Conservation (phyloP, 1,140 invertebrate species). For the Ephestia elutella region DNA sequence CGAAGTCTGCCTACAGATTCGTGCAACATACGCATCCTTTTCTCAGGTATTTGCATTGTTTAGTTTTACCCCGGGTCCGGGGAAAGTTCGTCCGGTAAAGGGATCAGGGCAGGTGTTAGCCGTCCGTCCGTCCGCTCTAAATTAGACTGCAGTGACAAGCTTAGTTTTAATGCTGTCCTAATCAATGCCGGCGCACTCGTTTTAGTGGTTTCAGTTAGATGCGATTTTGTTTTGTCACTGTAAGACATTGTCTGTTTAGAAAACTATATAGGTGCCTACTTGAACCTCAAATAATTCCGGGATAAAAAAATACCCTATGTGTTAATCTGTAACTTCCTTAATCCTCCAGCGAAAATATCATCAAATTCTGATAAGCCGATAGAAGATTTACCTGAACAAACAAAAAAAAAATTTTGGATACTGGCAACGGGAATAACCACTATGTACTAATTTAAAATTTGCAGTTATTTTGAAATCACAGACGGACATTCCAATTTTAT, state of each 20-base stretch:
- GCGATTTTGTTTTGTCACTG: neutral
- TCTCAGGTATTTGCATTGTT: neutral
- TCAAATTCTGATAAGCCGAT: too few relatives aligned
- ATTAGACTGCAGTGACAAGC: neutral
- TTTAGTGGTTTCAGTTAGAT: neutral
- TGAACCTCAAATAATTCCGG: too few relatives aligned
- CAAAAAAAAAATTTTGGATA: too few relatives aligned
- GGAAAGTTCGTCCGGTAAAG: neutral
- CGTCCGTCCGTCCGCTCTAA: neutral
- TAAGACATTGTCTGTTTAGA: neutral
- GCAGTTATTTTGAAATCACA: too few relatives aligned
- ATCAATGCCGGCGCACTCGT: neutral
- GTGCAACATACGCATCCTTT: neutral
- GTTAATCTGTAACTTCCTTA: too few relatives aligned
- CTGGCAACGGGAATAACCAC: too few relatives aligned
- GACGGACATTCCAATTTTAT: too few relatives aligned
- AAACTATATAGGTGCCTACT: too few relatives aligned
- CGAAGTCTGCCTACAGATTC: neutral
- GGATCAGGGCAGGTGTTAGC: slow-evolving; percentile 1
- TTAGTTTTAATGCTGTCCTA: neutral
- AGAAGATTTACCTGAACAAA: too few relatives aligned
- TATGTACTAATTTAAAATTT: too few relatives aligned
- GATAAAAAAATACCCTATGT: too few relatives aligned
- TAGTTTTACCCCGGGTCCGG: slow-evolving; percentile 1
- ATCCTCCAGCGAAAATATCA: too few relatives aligned